These are phyloP conservation scores for Hololepta plana DNA, from an alignment of 2,888 invertebrate species.

Conservation along the genomic window DNA sequence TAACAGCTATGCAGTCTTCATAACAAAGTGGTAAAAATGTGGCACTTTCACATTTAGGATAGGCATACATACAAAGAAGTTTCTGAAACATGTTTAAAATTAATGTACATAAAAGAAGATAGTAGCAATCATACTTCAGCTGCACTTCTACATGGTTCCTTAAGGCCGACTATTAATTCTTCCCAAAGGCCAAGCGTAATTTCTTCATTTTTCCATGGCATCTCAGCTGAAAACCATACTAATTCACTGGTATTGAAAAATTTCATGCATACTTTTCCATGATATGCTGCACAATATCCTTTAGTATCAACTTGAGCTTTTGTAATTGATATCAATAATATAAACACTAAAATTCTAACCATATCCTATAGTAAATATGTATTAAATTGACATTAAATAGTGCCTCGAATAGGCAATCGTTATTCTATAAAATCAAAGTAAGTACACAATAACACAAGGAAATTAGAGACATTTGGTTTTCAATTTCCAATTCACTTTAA, in stretches of 20 bases:
- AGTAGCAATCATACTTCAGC: constrained; percentile 46
- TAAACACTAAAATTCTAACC: no score
- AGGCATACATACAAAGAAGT: constrained; percentile 81
- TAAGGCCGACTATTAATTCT: constrained; percentile 61
- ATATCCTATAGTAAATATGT: no score
- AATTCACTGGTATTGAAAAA: constrained; percentile 30
- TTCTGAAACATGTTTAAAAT: constrained; percentile 30
- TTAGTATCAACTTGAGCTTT: no score
- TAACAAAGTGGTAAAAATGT: constrained; percentile 67
- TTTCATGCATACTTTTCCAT: constrained; percentile 43
- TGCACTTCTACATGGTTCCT: constrained; percentile 68
- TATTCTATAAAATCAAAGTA: no score
- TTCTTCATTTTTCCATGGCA: constrained; percentile 67
- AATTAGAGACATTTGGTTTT: no score
- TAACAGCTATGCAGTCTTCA: constrained; percentile 86
- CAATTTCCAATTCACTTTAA: no score
- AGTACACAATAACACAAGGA: no score
- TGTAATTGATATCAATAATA: no score
- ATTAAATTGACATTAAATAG: no score
- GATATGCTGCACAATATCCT: constrained; percentile 75
- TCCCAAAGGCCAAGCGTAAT: constrained; percentile 71
- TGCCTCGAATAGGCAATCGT: no score
- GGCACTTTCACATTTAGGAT: constrained; percentile 61
- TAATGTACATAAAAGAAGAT: constrained; percentile 2
- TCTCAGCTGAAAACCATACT: constrained; percentile 41